Conservation (phyloP, 2,797 vertebrate species). For the Dallia pectoralis region DNA sequence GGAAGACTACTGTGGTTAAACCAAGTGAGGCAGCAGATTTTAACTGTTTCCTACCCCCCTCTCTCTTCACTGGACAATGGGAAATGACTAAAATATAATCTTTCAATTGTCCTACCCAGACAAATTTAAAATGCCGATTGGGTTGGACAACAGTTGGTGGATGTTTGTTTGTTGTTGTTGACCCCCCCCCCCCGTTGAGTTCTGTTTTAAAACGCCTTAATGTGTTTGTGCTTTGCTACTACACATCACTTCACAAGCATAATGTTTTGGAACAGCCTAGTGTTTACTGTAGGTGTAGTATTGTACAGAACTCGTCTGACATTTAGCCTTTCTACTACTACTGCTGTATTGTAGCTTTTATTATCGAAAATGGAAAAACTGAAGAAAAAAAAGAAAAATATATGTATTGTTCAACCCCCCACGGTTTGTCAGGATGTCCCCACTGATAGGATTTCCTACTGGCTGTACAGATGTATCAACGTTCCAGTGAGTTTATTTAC, state of each 20-base stretch:
- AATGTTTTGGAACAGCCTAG: constrained; percentile 45
- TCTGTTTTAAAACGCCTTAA: constrained; percentile 57
- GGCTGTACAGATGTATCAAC: constrained; percentile 61
- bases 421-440: constrained; percentile 55
- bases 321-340: constrained; percentile 71
- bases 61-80: constrained; percentile 1
- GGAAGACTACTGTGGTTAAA: background rate
- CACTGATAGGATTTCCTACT: too few relatives aligned
- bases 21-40: background rate
- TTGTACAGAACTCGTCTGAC: constrained; percentile 75
- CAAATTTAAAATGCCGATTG: constrained; percentile 8
- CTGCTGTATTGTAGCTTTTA: constrained; percentile 76
- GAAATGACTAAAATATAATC: background rate
- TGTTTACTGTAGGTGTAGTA: constrained; percentile 75
- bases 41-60: background rate
- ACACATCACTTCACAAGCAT: constrained; percentile 39
- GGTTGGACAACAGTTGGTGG: constrained; percentile 36
- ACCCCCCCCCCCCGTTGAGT: constrained; percentile 21
- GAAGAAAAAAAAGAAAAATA: constrained; percentile 60
- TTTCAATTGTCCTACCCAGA: background rate
- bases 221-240: constrained; percentile 48
- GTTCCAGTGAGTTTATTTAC: constrained; percentile 54
- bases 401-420: constrained; percentile 49
- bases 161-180: constrained; percentile 30
- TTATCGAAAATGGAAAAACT: constrained; percentile 65